A percentile compares a stretch with the other conserved stretches of the same genome.
Conservation (phyloP, 1,140 invertebrate genomes). For the Drosophila persimilis region DNA sequence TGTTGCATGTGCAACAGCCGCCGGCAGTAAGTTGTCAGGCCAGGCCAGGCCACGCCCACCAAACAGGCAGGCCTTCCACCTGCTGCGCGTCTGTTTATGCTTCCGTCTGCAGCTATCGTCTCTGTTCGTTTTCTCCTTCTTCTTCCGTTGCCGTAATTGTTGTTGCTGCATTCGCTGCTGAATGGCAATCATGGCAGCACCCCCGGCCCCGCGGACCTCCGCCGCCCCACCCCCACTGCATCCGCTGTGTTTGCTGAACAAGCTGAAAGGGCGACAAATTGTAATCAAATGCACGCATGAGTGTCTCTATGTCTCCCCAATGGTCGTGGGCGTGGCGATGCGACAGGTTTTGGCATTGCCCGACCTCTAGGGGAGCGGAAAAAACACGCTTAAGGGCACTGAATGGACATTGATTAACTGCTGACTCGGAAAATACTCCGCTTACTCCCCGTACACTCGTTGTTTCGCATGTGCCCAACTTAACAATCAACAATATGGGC, state of each 20-base stretch:
- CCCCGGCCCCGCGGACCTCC: not conserved
- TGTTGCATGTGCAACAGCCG: no score
- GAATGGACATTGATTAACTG: conserved; percentile 45
- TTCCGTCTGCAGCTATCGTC: conserved; percentile 38
- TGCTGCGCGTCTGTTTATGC: conserved; percentile 18
- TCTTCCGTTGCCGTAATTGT: conserved; percentile 3
- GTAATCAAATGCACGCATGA: conserved; percentile 66
- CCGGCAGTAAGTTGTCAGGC: not conserved
- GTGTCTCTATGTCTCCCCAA: conserved; percentile 9
- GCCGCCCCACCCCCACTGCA: conserved; percentile 5
- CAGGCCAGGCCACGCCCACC: conserved; percentile 11
- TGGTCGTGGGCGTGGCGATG: conserved; percentile 45
- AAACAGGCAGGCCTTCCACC: conserved; percentile 14
- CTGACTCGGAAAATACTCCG: not conserved
- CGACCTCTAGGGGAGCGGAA: conserved; percentile 33
- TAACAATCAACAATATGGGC: conserved; percentile 1
- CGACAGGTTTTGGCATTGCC: conserved; percentile 18
- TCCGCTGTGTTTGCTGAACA: conserved; percentile 45
- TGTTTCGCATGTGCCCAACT: no score
- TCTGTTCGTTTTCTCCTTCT: conserved; percentile 22
- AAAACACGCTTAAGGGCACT: conserved; percentile 20
- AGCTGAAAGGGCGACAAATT: conserved; percentile 59
- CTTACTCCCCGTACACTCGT: no score
- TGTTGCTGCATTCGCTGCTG: conserved; percentile 31
- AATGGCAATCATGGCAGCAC: conserved; percentile 61